These are phyloP conservation scores for Serinus canaria DNA, from an alignment of 2,113 vertebrate genomes.

Conservation along the genomic window DNA sequence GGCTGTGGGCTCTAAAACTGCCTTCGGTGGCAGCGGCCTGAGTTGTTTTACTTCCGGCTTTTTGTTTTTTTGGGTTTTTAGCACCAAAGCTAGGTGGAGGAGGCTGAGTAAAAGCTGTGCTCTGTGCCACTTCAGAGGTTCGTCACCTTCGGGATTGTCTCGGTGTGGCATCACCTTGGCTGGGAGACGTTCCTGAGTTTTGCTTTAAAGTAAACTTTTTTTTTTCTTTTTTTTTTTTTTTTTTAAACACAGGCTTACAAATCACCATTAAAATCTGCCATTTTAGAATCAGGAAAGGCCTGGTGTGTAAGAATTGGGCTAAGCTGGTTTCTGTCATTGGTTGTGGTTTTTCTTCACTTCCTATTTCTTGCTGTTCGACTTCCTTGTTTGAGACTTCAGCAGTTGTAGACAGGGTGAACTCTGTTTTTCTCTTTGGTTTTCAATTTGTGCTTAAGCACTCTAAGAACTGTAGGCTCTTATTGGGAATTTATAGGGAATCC, in stretches of 20 bases:
- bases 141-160: background rate
- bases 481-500: background rate
- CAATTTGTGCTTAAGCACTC: background rate
- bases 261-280: background rate
- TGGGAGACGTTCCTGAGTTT: background rate
- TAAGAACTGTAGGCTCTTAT: background rate
- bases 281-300: background rate
- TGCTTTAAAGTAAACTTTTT: background rate
- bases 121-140: background rate
- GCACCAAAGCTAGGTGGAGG: background rate
- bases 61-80: background rate
- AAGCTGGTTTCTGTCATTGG: background rate
- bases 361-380: background rate
- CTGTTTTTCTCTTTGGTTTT: background rate
- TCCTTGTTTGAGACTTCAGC: background rate
- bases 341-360: background rate
- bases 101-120: background rate
- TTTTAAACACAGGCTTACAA: background rate
- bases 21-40: background rate
- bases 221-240: background rate
- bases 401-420: background rate
- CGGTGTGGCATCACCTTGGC: fast-evolving
- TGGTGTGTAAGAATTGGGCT: background rate
- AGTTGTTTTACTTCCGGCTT: background rate
- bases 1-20: background rate